phyloP scores from a whole-genome alignment of 2,888 invertebrate species.

The Andrena haemorrhoa region DNA sequence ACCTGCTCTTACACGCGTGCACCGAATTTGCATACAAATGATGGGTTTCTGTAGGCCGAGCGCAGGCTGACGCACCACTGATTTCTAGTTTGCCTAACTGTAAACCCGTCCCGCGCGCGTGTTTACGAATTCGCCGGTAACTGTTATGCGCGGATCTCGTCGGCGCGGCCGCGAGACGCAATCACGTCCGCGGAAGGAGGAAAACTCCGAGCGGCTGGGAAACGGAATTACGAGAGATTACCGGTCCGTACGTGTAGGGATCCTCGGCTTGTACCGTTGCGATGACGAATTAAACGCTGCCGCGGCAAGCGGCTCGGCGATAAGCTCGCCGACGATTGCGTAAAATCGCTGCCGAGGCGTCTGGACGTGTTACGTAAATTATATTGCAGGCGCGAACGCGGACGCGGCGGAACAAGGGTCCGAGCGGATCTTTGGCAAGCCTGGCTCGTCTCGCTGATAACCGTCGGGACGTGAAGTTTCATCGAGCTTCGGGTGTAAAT shows the following conservation, averaged over 20 bases:
- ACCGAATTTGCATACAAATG: constrained; percentile 59
- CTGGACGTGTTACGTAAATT: constrained; percentile 51
- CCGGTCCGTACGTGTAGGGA: constrained; percentile 13
- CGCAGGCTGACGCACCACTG: constrained; percentile 45
- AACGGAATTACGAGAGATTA: constrained; percentile 38
- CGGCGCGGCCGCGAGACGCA: background rate
- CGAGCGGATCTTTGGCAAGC: background rate
- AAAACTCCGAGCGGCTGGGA: background rate
- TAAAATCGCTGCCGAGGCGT: constrained; percentile 11
- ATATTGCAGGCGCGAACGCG: constrained; percentile 19
- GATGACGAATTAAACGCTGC: constrained; percentile 33
- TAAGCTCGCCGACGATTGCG: constrained; percentile 33
- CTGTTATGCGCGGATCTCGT: constrained; percentile 53
- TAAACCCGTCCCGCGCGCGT: constrained; percentile 51
- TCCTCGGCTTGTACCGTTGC: constrained; percentile 34
- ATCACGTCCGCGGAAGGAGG: constrained; percentile 14
- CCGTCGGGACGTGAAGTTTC: background rate
- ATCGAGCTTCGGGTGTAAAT: background rate
- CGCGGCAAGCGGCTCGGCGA: background rate
- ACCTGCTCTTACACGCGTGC: constrained; percentile 23
- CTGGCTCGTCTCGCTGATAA: background rate
- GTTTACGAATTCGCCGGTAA: constrained; percentile 50
- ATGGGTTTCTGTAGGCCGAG: constrained; percentile 33
- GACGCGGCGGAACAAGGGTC: constrained; percentile 1
- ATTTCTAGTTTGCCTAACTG: constrained; percentile 64